These are phyloP conservation scores for Meda fulgida DNA, from an alignment of 2,797 vertebrate species.

Conservation along the genomic window DNA sequence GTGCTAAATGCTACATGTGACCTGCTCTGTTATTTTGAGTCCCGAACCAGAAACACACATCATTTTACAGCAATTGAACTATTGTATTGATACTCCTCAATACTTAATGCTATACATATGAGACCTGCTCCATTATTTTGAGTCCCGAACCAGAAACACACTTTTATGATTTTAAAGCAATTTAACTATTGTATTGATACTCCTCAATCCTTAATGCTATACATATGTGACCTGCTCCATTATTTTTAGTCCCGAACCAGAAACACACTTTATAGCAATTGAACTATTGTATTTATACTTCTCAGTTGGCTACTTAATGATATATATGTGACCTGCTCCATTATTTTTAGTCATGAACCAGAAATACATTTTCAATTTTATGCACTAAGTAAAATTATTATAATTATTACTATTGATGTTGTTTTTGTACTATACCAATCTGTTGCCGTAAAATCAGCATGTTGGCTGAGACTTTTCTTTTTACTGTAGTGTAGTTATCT, in stretches of 20 bases:
- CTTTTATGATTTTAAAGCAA: too few species aligned
- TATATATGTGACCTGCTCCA: too few species aligned
- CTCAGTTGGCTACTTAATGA: background rate
- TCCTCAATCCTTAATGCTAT: background rate
- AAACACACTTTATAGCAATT: background rate
- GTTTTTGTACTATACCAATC: background rate
- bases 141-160: background rate
- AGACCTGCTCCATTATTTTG: background rate
- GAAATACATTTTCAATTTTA: background rate
- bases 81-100: background rate
- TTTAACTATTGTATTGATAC: background rate
- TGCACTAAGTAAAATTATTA: background rate
- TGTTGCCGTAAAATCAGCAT: background rate
- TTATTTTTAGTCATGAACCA: too few species aligned
- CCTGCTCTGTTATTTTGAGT: background rate
- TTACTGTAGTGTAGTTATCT: too few species aligned
- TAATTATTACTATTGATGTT: background rate
- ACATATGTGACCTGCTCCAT: background rate
- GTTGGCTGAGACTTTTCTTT: background rate
- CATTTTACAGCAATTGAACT: background rate
- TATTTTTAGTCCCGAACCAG: too few species aligned
- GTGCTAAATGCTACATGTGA: background rate
- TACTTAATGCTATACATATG: background rate
- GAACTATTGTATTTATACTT: background rate
- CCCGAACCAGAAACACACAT: background rate